Base-by-base conservation (phyloP, 2,888 invertebrate species). In the Platycheirus albimanus region DNA sequence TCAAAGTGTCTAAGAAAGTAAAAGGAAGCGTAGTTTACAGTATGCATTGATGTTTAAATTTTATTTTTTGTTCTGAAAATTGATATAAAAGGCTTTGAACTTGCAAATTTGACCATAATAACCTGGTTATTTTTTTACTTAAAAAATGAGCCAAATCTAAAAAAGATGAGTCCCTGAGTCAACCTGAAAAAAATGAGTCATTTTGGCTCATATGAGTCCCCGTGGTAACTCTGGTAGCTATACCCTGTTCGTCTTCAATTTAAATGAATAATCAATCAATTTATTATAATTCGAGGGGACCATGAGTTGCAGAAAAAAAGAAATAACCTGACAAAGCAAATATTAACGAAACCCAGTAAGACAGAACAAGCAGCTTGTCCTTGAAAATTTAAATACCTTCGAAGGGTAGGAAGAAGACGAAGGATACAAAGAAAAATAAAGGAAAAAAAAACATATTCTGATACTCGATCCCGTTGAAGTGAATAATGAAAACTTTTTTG, bases 391-490 rank as follows among this genome's bases (percentile, higher is more conserved):
- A 33, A 33, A 33, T 8, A 8, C 7, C 30, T 7, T 33, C 8
- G 8, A 33, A 8, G 30, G n/a, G n/a, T n/a, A 24, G 30, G 30
- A 8, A 8, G 30, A 33, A 33, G 6, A 4, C 3, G 6, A 24
- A 24, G 24, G 24, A 24, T 6, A 33, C 30, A 33, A 33, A 33
- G 6, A 7, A 8, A 10, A 17, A 41, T 24, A 13, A n/a, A 8
- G 3, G 1, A 49, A 28, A 28, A 51, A 49, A 13, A 49, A 49
- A 24, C 6, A 7, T n/a, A 20, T 13, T 24, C n/a, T 8, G 1
- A 49, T 51, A 24, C 51, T 15, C 38, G 1, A 45, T 51, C 28
- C 51, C 15, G 15, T 51, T 51, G 15, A 51, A 51, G 51, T n/a
- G 51, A 30, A 15, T 24, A 33, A 33, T 33, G 8, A 33, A 33